Percentiles rank a stretch among this genome's conserved stretches.
phyloP scores from a whole-genome alignment of 1,140 invertebrate species.

The Oncopodura yosiiana region DNA sequence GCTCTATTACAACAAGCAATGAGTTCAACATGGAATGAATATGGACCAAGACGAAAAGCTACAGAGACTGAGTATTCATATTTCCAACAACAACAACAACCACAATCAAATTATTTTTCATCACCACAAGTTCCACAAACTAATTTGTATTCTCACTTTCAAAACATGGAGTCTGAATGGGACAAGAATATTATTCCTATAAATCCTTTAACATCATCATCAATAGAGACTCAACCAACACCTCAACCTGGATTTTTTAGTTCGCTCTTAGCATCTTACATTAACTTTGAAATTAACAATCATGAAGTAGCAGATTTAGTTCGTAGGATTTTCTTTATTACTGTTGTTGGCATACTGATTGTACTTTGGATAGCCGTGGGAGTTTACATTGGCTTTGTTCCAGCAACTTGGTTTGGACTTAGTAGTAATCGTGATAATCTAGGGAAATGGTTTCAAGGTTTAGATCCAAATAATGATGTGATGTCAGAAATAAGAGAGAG shows the following conservation, averaged over 20 bases:
- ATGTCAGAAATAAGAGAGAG: slow-evolving; percentile 15
- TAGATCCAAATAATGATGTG: slow-evolving; percentile 3
- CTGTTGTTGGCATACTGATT: slow-evolving; percentile 18
- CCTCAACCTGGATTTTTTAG: slow-evolving; percentile 21
- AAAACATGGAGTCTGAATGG: slow-evolving; percentile 30
- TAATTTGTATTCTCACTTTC: no score
- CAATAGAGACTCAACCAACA: not conserved
- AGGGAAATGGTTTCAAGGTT: not conserved
- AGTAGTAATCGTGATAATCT: not conserved
- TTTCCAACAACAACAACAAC: no score
- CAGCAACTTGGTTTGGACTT: not conserved
- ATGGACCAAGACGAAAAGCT: no score
- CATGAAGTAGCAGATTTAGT: slow-evolving; percentile 27
- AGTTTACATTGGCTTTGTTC: slow-evolving; percentile 12
- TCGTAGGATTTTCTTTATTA: slow-evolving; percentile 11
- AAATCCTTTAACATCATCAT: no score
- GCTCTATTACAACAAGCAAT: slow-evolving; percentile 12
- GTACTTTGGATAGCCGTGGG: slow-evolving; percentile 25
- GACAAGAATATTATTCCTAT: slow-evolving; percentile 22
- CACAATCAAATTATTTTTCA: no score
- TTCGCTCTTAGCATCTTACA: slow-evolving; percentile 14
- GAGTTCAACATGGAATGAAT: slow-evolving; percentile 18
- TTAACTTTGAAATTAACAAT: slow-evolving; percentile 33
- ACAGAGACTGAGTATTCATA: no score
- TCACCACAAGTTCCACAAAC: slow-evolving; percentile 2